Percentiles rank a stretch among this genome's conserved stretches.
Conservation (phyloP, 2,888 invertebrate species). For the Altica lythri region DNA sequence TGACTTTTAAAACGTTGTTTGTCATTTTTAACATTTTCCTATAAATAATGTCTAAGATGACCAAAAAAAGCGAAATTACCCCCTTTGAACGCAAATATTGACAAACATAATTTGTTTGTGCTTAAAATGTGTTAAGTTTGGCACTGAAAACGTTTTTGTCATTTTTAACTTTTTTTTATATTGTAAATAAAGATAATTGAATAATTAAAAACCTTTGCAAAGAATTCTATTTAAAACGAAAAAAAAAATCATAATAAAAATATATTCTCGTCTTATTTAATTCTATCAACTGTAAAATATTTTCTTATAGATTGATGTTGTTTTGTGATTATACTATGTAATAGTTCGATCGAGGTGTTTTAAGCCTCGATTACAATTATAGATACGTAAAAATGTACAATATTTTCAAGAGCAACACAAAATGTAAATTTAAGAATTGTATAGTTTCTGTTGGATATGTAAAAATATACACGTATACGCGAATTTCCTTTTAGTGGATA, state of each 20-base stretch:
- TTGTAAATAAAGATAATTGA: neutral
- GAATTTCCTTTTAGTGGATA: conserved; percentile 37
- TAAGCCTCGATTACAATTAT: conserved; percentile 47
- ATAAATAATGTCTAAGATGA: too few relatives aligned
- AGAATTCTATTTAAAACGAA: too few relatives aligned
- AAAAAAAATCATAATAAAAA: conserved; percentile 25
- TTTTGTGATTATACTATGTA: conserved; percentile 50
- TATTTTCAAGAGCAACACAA: conserved; percentile 50
- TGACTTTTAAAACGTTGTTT: too few relatives aligned
- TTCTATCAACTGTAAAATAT: conserved; percentile 52
- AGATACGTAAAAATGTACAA: conserved; percentile 60
- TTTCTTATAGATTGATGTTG: conserved; percentile 53
- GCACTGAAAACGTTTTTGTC: too few relatives aligned
- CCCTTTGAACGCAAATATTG: too few relatives aligned
- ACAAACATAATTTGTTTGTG: too few relatives aligned
- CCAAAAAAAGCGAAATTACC: too few relatives aligned
- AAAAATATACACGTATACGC: conserved; percentile 53
- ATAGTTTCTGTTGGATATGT: conserved; percentile 48
- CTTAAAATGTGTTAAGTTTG: too few relatives aligned
- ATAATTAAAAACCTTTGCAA: neutral
- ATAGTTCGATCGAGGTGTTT: conserved; percentile 42
- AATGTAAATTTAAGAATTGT: conserved; percentile 47
- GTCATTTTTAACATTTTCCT: too few relatives aligned
- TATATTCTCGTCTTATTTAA: conserved; percentile 39
- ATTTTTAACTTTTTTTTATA: too few relatives aligned